These are phyloP conservation scores for Mormyrops attenuatus DNA, from an alignment of 2,797 vertebrate species.

Conservation along the genomic window DNA sequence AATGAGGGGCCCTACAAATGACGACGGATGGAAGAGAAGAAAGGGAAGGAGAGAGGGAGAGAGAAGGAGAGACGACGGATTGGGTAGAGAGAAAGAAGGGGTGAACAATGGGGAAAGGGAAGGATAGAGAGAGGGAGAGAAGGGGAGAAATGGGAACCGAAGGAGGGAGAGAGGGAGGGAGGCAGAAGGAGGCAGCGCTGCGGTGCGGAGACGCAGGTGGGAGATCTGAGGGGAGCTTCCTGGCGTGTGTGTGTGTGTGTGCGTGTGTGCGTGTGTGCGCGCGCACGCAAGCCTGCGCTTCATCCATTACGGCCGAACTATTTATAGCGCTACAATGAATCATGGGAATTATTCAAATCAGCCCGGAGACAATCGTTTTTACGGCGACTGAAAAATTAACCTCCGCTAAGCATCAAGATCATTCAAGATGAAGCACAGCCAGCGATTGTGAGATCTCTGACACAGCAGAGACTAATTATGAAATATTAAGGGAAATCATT, in stretches of 20 bases:
- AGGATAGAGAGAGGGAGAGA: not conserved
- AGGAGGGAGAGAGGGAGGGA: not conserved
- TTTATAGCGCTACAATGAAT: constrained; percentile 4
- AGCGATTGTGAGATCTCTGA: not conserved
- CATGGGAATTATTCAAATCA: constrained; percentile 6
- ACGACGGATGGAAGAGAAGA: not conserved
- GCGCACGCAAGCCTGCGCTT: not conserved
- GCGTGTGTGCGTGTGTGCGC: not conserved
- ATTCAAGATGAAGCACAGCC: not conserved
- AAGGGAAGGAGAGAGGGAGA: not conserved
- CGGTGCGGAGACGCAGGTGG: not conserved
- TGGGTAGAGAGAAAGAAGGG: not conserved
- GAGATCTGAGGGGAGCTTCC: not conserved
- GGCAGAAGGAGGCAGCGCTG: not conserved
- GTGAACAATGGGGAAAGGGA: not conserved
- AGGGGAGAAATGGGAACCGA: not conserved
- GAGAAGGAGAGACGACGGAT: not conserved
- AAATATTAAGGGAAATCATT: not conserved
- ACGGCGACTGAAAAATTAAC: not conserved
- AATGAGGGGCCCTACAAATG: not conserved
- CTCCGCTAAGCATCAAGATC: not conserved
- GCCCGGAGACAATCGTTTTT: not conserved
- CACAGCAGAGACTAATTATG: not conserved
- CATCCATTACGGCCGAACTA: not conserved
- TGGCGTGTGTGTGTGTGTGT: not conserved